Evolutionary conservation across 2,888 invertebrate species (phyloP), one percentile per base, ranked within the genome.

Genomic region (Hemistola chrysoprasaria): DNA sequence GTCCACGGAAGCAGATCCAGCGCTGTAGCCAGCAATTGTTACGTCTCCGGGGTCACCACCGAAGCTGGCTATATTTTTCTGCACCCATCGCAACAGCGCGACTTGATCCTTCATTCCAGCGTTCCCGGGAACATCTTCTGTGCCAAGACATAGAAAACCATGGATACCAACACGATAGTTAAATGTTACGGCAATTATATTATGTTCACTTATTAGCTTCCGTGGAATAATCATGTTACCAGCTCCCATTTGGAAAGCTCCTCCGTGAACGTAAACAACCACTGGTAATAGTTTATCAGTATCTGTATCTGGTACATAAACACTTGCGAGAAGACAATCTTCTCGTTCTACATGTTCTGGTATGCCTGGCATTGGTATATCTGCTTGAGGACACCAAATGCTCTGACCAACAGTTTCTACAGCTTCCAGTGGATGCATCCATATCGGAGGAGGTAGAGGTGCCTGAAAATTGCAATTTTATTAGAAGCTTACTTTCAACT

Each of bases 101-200:
- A 82, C 64, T 51, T 78, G 78, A 36, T 83, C 82, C 48, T 82
- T 82, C 63, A 80, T 60, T 2, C 77, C 82, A 10, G 80, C 82
- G 31, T 83, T 81, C 0, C 82, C 82, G 0, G 81, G 80, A 29
- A 58, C 56, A 27, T 61, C 65, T 37, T 65, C 53, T 6, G 79
- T 80, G 0, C 79, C 79, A 8, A 79, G 60, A 47, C 76, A 78
- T n/a, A 79, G 52, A 24, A 78, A 78, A 0, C 79, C 78, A 40
- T 69, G 64, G 3, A 56, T 42, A 8, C 72, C 76, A 9, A 78
- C 50, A 6, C 80, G 67, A 31, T 80, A 78, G 33, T 80, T 79
- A 44, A 77, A 78, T 5, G 62, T 68, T 0, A 79, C 73, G 4
- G 50, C 48, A 26, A 80, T 63, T 0, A 78, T 33, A 52, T 75